These are phyloP conservation scores for Drymonia ruficornis DNA, from an alignment of 2,888 invertebrate genomes.

Conservation along the genomic window DNA sequence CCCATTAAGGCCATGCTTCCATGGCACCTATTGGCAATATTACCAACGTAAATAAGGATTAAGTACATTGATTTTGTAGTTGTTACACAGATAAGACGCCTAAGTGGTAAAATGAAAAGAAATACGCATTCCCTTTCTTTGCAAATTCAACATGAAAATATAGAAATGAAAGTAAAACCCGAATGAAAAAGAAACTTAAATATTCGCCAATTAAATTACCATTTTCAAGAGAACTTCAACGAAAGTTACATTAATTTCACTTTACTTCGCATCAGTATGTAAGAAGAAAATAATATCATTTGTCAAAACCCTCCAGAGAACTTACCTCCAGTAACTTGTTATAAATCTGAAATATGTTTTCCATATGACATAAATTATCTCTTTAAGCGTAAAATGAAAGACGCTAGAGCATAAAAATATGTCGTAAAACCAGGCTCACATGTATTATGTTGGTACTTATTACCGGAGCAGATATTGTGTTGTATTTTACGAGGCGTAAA, in stretches of 20 bases:
- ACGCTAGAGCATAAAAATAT: conserved; percentile 58
- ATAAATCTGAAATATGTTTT: conserved; percentile 52
- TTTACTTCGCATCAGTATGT: conserved; percentile 21
- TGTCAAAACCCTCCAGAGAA: conserved; percentile 38
- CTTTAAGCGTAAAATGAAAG: conserved; percentile 58
- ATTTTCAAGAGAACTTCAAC: conserved; percentile 6
- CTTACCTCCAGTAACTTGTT: conserved; percentile 42
- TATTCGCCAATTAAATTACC: conserved; percentile 6
- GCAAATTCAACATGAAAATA: neutral
- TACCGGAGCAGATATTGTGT: conserved; percentile 58
- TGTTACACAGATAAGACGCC: no score
- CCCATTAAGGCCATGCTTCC: neutral
- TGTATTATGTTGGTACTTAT: conserved; percentile 58
- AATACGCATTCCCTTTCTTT: neutral
- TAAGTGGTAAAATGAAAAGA: neutral
- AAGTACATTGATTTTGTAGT: no score
- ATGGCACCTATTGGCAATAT: neutral
- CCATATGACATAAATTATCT: conserved; percentile 52
- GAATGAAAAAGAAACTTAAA: conserved; percentile 2
- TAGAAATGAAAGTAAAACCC: neutral
- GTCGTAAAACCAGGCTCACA: conserved; percentile 67
- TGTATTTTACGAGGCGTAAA: conserved; percentile 69
- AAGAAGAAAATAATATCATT: conserved; percentile 38
- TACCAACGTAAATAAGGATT: neutral
- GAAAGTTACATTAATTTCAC: conserved; percentile 24